Percentiles rank a stretch among this genome's conserved stretches.
Evolutionary conservation across 2,888 invertebrate species (phyloP).

Genomic region (Limnephilus rhombicus): DNA sequence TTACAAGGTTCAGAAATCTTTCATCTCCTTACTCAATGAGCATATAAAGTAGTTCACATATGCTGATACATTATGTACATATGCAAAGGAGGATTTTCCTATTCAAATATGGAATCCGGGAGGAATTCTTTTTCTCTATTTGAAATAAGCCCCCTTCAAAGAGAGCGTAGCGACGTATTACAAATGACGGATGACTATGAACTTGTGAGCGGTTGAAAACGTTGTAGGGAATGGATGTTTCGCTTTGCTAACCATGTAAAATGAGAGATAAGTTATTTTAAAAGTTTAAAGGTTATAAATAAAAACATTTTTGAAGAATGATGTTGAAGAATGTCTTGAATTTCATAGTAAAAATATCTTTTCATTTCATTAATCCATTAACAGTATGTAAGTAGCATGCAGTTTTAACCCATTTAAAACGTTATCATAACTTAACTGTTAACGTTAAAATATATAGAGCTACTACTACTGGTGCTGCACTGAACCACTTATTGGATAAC

Average conservation of each 20-base stretch:
- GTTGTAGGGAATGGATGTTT: not conserved
- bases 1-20: not conserved
- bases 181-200: not conserved
- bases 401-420: too few relatives aligned
- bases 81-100: not conserved
- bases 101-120: not conserved
- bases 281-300: not conserved
- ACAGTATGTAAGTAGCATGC: too few relatives aligned
- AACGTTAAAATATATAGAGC: too few relatives aligned
- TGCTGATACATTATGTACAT: not conserved
- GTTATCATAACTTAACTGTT: too few relatives aligned
- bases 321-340: too few relatives aligned
- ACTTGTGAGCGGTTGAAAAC: not conserved
- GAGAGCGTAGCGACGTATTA: not conserved
- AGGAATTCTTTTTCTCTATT: not conserved
- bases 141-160: not conserved
- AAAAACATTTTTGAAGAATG: not conserved
- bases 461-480: too few relatives aligned
- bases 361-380: too few relatives aligned
- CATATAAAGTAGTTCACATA: not conserved
- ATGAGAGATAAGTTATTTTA: not conserved
- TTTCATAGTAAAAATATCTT: too few relatives aligned
- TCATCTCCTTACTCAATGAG: not conserved
- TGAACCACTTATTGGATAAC: too few relatives aligned
- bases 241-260: not conserved